Base-by-base conservation (phyloP, 2,888 invertebrate species). In the Yponomeuta sedellus region DNA sequence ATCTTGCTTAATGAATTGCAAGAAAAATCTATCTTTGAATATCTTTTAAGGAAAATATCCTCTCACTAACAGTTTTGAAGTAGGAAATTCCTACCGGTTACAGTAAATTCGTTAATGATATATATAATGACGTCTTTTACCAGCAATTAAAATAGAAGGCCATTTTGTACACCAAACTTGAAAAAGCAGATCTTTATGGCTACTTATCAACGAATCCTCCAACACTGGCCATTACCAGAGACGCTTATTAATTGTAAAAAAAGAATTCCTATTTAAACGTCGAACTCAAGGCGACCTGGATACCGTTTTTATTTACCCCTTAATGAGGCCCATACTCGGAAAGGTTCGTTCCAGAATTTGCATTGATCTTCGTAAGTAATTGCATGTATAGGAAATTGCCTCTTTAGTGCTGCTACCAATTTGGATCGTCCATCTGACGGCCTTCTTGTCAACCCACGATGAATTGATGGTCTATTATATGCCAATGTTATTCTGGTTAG, bases 311-410 rank as follows among this genome's bases (percentile, higher is more conserved):
- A 79, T 72, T 77, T 69, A 69, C 67, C 72, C 76, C 78, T 81
- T 89, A 89, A 90, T 88, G 87, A 90, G 81, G 81, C 72, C 89
- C 90, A 77, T 86, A 86, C 77, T 83, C 69, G 87, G 88, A 66
- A 52, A 67, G 68, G 71, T 66, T 70, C 71, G 77, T 74, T 85
- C 82, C 86, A 84, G 86, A 83, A 85, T 86, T 80, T 86, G 80
- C 83, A 86, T 85, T 80, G 82, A 83, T 80, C 75, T 72, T 75
- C 73, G 72, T 78, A 77, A 77, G 76, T 77, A 78, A 80, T 80
- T 79, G 74, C 75, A 72, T 71, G 75, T 71, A 72, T 74, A 73
- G 73, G 72, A 75, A 74, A 76, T 76, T 72, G 72, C 77, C 74
- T 74, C 72, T 75, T 77, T 75, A 71, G 70, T 70, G 71, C 69